Conservation (phyloP, 2,113 vertebrate species). For the Nothoprocta pentlandii region DNA sequence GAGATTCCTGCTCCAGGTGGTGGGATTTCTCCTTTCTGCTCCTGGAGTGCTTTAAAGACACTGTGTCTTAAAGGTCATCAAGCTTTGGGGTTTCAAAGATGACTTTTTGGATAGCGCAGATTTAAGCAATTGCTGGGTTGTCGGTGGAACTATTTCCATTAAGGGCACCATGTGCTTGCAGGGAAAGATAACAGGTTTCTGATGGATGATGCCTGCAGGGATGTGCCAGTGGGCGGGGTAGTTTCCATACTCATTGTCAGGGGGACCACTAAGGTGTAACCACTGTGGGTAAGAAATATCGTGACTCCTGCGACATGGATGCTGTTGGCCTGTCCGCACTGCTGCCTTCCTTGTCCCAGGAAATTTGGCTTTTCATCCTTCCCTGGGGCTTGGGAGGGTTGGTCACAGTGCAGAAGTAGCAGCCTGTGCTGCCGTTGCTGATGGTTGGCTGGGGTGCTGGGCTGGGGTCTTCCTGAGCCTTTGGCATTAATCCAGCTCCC, state of each 20-base stretch:
- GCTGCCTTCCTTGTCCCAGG: neutral
- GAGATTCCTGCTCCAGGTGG: accelerated
- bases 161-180: neutral
- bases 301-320: neutral
- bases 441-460: neutral
- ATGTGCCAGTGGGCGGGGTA: neutral
- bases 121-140: neutral
- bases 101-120: neutral
- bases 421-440: neutral
- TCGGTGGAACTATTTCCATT: neutral
- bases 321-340: neutral
- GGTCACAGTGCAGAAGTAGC: neutral
- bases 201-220: neutral
- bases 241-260: neutral
- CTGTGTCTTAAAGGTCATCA: neutral
- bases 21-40: neutral
- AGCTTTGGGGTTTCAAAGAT: neutral
- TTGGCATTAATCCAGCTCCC: neutral
- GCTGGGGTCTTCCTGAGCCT: neutral
- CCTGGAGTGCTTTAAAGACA: neutral
- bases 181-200: neutral
- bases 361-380: neutral
- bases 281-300: neutral
- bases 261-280: no score
- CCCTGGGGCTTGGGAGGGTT: neutral